These are phyloP conservation scores for Halictus rubicundus DNA, from an alignment of 1,140 invertebrate species.

Conservation along the genomic window DNA sequence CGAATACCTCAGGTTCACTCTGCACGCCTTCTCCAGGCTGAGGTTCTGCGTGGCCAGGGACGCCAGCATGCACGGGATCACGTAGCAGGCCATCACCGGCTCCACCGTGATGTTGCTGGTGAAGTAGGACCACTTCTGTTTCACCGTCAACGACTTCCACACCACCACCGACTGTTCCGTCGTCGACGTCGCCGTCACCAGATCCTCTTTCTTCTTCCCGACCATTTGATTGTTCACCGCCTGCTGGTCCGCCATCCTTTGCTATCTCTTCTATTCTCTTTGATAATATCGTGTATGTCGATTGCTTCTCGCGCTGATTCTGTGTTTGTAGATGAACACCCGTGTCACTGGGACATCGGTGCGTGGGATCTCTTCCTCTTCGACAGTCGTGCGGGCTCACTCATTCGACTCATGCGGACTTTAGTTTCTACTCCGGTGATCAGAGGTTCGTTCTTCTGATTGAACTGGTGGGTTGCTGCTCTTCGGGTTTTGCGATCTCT, in stretches of 20 bases:
- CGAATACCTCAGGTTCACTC: slow-evolving; percentile 88
- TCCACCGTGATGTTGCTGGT: slow-evolving; percentile 87
- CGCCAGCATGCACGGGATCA: slow-evolving; percentile 89
- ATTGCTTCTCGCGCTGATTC: too few relatives aligned
- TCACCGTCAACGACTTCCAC: slow-evolving; percentile 69
- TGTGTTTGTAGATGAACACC: too few relatives aligned
- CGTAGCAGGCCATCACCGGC: slow-evolving; percentile 89
- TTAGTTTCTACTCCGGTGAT: too few relatives aligned
- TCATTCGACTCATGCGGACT: too few relatives aligned
- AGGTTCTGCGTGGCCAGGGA: slow-evolving; percentile 90
- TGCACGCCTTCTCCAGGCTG: slow-evolving; percentile 91
- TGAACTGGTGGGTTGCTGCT: too few relatives aligned
- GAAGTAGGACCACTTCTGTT: slow-evolving; percentile 74
- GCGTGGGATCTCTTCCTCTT: too few relatives aligned
- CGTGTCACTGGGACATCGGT: too few relatives aligned
- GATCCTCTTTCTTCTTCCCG: slow-evolving; percentile 39
- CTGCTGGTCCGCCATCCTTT: slow-evolving; percentile 32
- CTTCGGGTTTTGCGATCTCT: too few relatives aligned
- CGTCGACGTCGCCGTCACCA: neutral
- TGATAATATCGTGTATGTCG: too few relatives aligned
- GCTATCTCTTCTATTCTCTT: too few relatives aligned
- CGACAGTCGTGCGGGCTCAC: too few relatives aligned
- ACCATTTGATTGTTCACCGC: neutral
- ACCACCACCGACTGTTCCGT: slow-evolving; percentile 37
- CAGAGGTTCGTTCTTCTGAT: too few relatives aligned